phyloP scores from a whole-genome alignment of 2,888 invertebrate genomes.

The Drosophila longiperda region DNA sequence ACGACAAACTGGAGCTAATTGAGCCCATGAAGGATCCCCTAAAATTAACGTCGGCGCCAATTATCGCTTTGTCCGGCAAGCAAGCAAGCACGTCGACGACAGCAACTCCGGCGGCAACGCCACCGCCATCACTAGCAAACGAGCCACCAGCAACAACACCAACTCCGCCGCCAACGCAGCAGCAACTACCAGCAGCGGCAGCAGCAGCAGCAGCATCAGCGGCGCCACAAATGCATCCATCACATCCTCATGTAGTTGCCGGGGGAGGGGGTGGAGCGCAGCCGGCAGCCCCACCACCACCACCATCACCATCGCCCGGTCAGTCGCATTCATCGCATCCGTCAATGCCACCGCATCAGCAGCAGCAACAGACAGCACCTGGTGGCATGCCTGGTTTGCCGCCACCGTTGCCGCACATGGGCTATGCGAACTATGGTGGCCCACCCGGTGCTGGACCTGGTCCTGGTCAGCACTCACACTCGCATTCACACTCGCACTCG shows the following conservation, averaged over 20 bases:
- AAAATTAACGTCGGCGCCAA: slow-evolving; percentile 40
- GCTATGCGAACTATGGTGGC: slow-evolving; percentile 83
- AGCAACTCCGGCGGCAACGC: slow-evolving; percentile 49
- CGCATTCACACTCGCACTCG: slow-evolving; percentile 83
- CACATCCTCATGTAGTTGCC: slow-evolving; percentile 58
- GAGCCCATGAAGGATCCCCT: slow-evolving; percentile 34
- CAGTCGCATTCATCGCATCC: slow-evolving; percentile 76
- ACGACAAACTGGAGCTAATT: slow-evolving; percentile 61
- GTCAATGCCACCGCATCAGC: slow-evolving; percentile 79
- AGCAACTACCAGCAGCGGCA: slow-evolving; percentile 50
- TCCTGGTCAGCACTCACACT: slow-evolving; percentile 81
- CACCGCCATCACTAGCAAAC: slow-evolving; percentile 36
- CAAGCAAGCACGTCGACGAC: slow-evolving; percentile 47
- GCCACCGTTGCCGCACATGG: slow-evolving; percentile 79
- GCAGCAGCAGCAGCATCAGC: slow-evolving; percentile 42
- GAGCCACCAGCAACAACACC: slow-evolving; percentile 80
- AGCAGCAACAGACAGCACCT: slow-evolving; percentile 72
- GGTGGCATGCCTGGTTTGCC: slow-evolving; percentile 66
- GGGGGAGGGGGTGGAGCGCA: slow-evolving; percentile 5
- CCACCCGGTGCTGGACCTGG: slow-evolving; percentile 63
- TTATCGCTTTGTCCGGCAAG: slow-evolving; percentile 33
- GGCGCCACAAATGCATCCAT: slow-evolving; percentile 83
- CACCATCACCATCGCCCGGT: slow-evolving; percentile 72
- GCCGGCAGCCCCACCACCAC: slow-evolving; percentile 47
- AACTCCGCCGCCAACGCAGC: slow-evolving; percentile 84